Evolutionary conservation across 2,113 vertebrate species (phyloP).

Genomic region (Ranitomeya imitator): DNA sequence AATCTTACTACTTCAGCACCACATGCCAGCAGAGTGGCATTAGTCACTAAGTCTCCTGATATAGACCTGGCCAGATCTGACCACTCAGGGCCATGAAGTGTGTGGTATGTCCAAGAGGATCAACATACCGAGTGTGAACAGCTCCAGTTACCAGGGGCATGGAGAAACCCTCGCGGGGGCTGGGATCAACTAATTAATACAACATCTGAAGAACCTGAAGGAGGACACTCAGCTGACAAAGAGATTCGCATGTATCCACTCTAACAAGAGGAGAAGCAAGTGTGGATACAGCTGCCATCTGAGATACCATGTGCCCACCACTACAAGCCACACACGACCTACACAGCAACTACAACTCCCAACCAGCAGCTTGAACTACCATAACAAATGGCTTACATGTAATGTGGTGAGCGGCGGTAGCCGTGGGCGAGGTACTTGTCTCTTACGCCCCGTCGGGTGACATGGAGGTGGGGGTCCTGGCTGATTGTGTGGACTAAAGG

Average conservation of each 20-base stretch:
- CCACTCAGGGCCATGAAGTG: slow-evolving; percentile 29
- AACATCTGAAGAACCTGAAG: slow-evolving; percentile 11
- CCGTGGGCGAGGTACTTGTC: too few species aligned
- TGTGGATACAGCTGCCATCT: not conserved
- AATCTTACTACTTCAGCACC: not conserved
- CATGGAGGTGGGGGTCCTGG: too few species aligned
- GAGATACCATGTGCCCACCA: not conserved
- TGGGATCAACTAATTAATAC: slow-evolving; percentile 5
- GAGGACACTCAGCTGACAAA: slow-evolving; percentile 35
- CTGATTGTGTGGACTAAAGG: too few species aligned
- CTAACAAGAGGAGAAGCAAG: not conserved
- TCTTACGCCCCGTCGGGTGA: too few species aligned
- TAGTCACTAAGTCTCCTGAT: not conserved
- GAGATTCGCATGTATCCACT: slow-evolving; percentile 22
- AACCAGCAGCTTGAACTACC: not conserved
- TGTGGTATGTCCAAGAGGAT: slow-evolving; percentile 12
- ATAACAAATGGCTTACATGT: too few species aligned
- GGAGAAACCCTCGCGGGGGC: not conserved
- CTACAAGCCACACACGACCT: not conserved
- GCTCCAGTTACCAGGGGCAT: slow-evolving; percentile 10
- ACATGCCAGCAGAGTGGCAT: not conserved
- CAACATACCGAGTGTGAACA: slow-evolving; percentile 19
- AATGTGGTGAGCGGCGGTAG: too few species aligned
- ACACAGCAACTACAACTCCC: not conserved
- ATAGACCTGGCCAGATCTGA: slow-evolving; percentile 21